Percentiles rank a stretch among this genome's conserved stretches.
Conservation (phyloP, 2,113 vertebrate species). For the Silurus glanis region DNA sequence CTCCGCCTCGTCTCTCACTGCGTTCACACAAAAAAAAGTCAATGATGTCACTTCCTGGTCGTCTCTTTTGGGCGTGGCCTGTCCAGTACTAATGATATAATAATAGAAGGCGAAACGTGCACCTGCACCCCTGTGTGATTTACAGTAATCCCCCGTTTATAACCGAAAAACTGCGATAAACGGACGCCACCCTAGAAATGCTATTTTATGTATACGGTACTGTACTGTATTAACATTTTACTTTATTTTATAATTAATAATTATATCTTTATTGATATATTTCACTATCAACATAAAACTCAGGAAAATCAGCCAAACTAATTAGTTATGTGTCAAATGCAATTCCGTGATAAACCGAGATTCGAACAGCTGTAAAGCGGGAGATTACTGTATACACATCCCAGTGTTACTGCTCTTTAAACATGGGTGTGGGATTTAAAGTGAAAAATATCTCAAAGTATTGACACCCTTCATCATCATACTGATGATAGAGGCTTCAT, state of each 20-base stretch:
- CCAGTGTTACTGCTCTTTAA: background rate
- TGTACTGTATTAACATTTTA: too few species aligned
- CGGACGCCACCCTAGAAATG: too few species aligned
- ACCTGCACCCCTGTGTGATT: background rate
- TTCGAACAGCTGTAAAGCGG: too few species aligned
- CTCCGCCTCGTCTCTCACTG: background rate
- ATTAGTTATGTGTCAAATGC: too few species aligned
- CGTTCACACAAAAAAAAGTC: background rate
- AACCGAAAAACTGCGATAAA: too few species aligned
- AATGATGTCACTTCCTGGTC: background rate
- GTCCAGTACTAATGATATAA: background rate
- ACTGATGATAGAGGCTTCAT: background rate
- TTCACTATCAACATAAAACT: too few species aligned
- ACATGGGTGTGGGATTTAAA: background rate
- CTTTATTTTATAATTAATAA: too few species aligned
- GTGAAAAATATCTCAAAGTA: background rate
- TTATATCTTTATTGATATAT: too few species aligned
- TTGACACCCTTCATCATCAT: background rate
- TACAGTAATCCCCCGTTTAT: too few species aligned
- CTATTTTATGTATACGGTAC: too few species aligned
- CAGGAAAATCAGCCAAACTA: too few species aligned
- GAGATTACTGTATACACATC: background rate
- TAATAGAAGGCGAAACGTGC: background rate
- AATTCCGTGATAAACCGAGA: too few species aligned
- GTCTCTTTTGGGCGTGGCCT: background rate